Evolutionary conservation across 2,797 vertebrate species (phyloP), one percentile per base, ranked within the genome.

Genomic region (Acanthiza pusilla): DNA sequence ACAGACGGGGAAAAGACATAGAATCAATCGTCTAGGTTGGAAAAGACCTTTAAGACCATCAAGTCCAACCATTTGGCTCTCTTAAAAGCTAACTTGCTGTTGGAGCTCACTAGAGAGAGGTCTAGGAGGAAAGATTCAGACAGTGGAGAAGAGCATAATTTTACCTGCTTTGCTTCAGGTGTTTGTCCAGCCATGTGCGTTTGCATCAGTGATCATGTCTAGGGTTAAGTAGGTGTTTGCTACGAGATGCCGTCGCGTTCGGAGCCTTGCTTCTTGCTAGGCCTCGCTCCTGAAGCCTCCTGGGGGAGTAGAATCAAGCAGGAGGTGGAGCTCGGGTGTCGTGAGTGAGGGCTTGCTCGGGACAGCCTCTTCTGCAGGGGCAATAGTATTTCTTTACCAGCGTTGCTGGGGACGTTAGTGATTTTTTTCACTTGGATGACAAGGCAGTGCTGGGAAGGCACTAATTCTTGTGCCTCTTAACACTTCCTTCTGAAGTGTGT

Each of bases 301-400:
- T 2, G 3, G 2, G 18, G 63, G 23, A 38, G 54, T 14, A 21
- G 42, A 19, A 16, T 22, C 3, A 2, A 60, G 11, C 5, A 10
- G 11, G 53, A 62, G 68, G 57, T 22, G 77, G 29, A 77, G 58
- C 36, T 51, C 2, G 16, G 30, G 54, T 26, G 7, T 21, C 6
- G 7, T 3, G 10, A 10, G 21, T 4, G 8, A 11, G 36, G 23
- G 29, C 45, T 47, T 43, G 40, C 18, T n/a, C 10, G 7, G 45
- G 68, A 57, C 65, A 45, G 32, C 25, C 36, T 6, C 29, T 40
- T 14, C 13, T 22, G 48, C 22, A 9, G 25, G 17, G 11, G 10
- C 9, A 7, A 4, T 15, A 9, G 16, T 8, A 2, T 12, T n/a
- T 23, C 16, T 21, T 8, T 15, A 0, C 7, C 4, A 2, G 54